Base-by-base conservation (phyloP, 92 coral and sea anemone genomes). In the Umimayanthus kanabou region DNA sequence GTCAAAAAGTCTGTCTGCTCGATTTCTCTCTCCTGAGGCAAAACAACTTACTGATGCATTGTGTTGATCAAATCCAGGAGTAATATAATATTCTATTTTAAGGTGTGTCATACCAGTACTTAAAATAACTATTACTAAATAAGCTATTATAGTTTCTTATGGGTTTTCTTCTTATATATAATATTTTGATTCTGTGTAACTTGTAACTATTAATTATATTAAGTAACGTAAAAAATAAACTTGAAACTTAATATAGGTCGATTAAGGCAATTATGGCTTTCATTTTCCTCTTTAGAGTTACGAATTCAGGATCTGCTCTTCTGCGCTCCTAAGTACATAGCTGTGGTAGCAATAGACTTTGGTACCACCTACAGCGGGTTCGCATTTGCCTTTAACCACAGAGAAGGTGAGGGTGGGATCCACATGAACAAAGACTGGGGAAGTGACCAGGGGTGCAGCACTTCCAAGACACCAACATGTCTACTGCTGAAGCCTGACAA, bases 401-500 rank as follows among this genome's bases (percentile, higher is more conserved):
- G 15, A 71, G 89, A 89, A 23, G 91, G 91, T 43, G 73, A 81
- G 40, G 88, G 66, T 2, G 89, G 86, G 14, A 84, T 89, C 22
- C 86, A 84, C 74, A 83, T 89, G 91, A 89, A 89, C 85, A 89
- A 81, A 50, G 85, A 42, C 22, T 89, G 91, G 91, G 91, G 91
- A 22, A 84, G 72, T 15, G 91, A 80, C 22, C 91, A 89, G 40
- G 91, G 91, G 1, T 89, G 73, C 47, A 33, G 80, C 30, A 89
- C 91, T 5, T 43, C 73, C 61, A 89, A 89, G 25, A 85, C 91
- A 37, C 91, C 91, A 49, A 89, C 91, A 5, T 89, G 88, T 50
- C 42, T 89, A 4, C 79, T 89, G 74, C 42, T 89, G 23, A 77
- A 43, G 40, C 88, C 78, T 4, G 53, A 26, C 6, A 84, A 76